Percentiles rank a stretch among this genome's conserved stretches.
phyloP scores from a whole-genome alignment of 1,140 invertebrate species.

The Melipona quadrifasciata region DNA sequence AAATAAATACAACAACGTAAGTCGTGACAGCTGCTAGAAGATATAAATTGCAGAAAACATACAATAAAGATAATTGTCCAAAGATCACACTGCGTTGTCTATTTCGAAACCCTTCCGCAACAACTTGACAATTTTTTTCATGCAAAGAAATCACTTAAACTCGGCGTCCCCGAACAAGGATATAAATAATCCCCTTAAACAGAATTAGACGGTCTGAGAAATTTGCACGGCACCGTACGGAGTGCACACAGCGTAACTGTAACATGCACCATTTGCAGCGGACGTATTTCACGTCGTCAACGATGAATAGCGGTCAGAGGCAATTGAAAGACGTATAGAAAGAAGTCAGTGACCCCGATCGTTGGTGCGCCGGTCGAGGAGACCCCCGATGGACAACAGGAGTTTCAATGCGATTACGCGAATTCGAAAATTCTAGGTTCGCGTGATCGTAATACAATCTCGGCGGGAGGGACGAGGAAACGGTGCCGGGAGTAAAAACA shows the following conservation, averaged over 20 bases:
- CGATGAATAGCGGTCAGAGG: background rate
- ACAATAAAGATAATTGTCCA: too few relatives aligned
- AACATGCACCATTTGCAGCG: background rate
- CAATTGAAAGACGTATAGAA: constrained; percentile 22
- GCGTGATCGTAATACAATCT: background rate
- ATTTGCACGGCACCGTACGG: background rate
- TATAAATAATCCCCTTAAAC: too few relatives aligned
- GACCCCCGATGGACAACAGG: background rate
- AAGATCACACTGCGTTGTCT: too few relatives aligned
- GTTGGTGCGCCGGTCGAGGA: background rate
- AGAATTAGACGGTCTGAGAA: background rate
- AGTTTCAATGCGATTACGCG: background rate
- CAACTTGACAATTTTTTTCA: too few relatives aligned
- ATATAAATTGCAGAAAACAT: too few relatives aligned
- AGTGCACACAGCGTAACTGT: background rate
- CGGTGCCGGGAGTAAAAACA: background rate
- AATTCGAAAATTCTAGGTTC: background rate
- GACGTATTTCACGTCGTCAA: background rate
- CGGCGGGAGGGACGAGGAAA: background rate
- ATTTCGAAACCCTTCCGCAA: too few relatives aligned
- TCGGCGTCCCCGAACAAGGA: too few relatives aligned
- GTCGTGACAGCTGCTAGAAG: too few relatives aligned
- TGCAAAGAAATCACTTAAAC: too few relatives aligned
- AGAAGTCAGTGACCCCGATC: constrained; percentile 33
- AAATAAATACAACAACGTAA: too few relatives aligned